Conservation (phyloP, 2,797 vertebrate genomes). For the Gila robusta region DNA sequence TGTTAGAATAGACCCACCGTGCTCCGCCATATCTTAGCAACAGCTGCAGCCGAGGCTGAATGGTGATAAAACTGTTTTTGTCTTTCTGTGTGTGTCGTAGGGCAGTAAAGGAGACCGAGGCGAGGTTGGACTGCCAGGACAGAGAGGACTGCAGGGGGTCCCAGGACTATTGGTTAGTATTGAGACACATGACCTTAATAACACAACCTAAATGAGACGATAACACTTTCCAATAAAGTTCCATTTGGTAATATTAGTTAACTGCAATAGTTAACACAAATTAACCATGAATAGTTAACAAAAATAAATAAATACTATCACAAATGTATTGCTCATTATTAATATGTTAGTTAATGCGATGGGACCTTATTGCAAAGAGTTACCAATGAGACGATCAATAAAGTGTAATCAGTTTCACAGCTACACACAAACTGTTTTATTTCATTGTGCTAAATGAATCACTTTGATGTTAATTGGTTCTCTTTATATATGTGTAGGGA, state of each 20-base stretch:
- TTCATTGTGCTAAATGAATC: neutral
- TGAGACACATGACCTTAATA: neutral
- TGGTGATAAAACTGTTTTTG: conserved; percentile 66
- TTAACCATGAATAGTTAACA: neutral
- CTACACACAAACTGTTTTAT: neutral
- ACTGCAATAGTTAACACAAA: neutral
- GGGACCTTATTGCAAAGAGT: neutral
- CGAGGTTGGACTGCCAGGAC: conserved; percentile 64
- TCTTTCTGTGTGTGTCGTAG: conserved; percentile 57
- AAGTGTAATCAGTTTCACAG: neutral
- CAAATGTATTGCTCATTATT: neutral
- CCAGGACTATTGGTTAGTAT: conserved; percentile 61
- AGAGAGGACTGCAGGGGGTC: conserved; percentile 61
- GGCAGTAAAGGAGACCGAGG: conserved; percentile 67
- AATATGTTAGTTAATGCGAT: neutral
- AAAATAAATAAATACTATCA: neutral
- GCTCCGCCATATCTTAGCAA: conserved; percentile 71
- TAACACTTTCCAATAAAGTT: neutral
- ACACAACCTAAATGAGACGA: neutral
- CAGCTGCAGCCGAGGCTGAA: conserved; percentile 59
- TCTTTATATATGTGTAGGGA: conserved; percentile 70
- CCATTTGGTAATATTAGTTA: neutral
- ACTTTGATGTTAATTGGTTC: neutral
- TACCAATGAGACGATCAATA: neutral
- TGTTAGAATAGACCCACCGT: conserved; percentile 64